Evolutionary conservation across 2,113 vertebrate genomes (phyloP).

Genomic region (Syngnathus typhle): DNA sequence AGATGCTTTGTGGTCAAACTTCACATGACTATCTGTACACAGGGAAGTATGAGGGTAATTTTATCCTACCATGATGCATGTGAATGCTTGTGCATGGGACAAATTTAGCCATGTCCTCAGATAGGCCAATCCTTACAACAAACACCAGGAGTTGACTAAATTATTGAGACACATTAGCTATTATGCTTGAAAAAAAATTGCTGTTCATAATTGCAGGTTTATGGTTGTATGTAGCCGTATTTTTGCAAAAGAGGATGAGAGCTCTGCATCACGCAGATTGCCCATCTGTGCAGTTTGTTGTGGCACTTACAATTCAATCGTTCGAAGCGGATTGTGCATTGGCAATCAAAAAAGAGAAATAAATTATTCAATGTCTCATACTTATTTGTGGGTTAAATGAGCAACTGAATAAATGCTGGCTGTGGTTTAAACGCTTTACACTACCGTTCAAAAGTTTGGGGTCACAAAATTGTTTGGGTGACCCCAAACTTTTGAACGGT

Average conservation of each 20-base stretch:
- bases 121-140: slow-evolving; percentile 28
- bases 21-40: slow-evolving; percentile 59
- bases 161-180: not conserved
- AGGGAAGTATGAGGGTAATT: slow-evolving; percentile 59
- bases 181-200: not conserved
- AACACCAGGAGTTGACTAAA: slow-evolving; percentile 8
- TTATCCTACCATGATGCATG: slow-evolving; percentile 66
- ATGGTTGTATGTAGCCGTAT: slow-evolving; percentile 29
- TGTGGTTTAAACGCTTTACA: slow-evolving; percentile 10
- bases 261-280: slow-evolving; percentile 30
- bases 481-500: too few species aligned
- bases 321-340: not conserved
- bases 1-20: slow-evolving; percentile 52
- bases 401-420: slow-evolving; percentile 1
- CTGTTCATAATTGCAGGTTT: slow-evolving; percentile 38
- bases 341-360: slow-evolving; percentile 21
- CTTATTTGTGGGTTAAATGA: slow-evolving; percentile 3
- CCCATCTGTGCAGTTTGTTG: slow-evolving; percentile 48
- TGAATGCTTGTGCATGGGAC: slow-evolving; percentile 52
- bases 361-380: slow-evolving; percentile 25
- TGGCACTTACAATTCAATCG: slow-evolving; percentile 25
- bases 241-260: slow-evolving; percentile 18
- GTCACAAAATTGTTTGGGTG: too few species aligned
- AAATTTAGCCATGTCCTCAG: slow-evolving; percentile 65
- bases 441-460: too few species aligned